Conservation (phyloP, 64 coral and sea anemone genomes). For the Trachythela sp. region DNA sequence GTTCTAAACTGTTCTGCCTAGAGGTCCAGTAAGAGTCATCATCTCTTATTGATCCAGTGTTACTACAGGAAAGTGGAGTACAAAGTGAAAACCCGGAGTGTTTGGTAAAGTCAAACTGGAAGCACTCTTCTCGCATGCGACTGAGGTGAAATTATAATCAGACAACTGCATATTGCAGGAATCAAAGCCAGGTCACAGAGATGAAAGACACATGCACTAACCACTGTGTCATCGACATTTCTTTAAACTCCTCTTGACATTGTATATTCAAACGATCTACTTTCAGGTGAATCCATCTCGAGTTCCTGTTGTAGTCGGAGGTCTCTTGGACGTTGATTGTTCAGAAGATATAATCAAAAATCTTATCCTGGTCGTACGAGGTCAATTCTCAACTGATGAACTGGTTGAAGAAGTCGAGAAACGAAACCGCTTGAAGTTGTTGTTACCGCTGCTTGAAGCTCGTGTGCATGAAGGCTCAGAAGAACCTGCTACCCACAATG, state of each 20-base stretch:
- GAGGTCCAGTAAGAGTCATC: no score
- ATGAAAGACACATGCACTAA: no score
- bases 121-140: no score
- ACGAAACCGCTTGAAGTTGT: slow-evolving; percentile 80
- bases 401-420: slow-evolving; percentile 98
- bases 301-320: slow-evolving; percentile 85
- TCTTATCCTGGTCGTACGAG: slow-evolving; percentile 94
- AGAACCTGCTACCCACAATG: slow-evolving; percentile 99
- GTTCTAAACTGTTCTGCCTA: no score
- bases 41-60: no score
- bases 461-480: slow-evolving; percentile 95
- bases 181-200: no score
- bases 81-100: no score
- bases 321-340: slow-evolving; percentile 87
- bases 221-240: no score
- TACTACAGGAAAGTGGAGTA: no score
- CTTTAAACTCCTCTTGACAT: no score
- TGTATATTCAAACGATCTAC: not conserved
- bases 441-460: slow-evolving; percentile 85
- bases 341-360: slow-evolving; percentile 95
- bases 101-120: not conserved
- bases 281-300: slow-evolving; percentile 87
- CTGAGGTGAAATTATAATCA: no score
- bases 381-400: slow-evolving; percentile 97
- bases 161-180: no score